Conservation (phyloP, 2,797 vertebrate genomes). For the Coccyzus lansbergi region DNA sequence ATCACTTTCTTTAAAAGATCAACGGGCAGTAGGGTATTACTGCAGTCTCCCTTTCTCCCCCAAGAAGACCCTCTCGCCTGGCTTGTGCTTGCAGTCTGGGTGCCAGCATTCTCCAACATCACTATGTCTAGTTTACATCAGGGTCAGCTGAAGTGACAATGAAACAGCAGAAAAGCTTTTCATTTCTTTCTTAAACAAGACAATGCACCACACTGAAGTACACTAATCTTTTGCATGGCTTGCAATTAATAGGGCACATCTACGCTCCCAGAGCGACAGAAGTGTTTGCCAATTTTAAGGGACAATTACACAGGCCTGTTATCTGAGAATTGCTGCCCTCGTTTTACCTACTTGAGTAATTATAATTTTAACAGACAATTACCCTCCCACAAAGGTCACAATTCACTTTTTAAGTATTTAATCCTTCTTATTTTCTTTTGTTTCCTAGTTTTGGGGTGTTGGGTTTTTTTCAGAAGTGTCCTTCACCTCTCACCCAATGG, state of each 20-base stretch:
- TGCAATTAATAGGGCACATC: not conserved
- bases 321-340: not conserved
- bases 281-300: not conserved
- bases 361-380: not conserved
- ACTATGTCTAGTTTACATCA: not conserved
- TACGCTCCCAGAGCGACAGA: not conserved
- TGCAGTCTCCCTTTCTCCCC: not conserved
- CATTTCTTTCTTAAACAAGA: not conserved
- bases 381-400: not conserved
- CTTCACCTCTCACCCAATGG: not conserved
- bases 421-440: not conserved
- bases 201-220: not conserved
- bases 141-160: not conserved
- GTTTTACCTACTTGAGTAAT: not conserved
- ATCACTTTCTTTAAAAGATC: not conserved
- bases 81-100: not conserved
- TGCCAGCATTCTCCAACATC: fast-evolving
- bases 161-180: not conserved
- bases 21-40: not conserved
- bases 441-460: not conserved
- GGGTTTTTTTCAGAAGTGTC: not conserved
- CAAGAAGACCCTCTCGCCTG: not conserved
- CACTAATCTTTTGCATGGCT: not conserved
- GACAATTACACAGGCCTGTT: not conserved
- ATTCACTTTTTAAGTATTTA: not conserved